Evolutionary conservation across 2,888 invertebrate species (phyloP).

Genomic region (Amphipyra berbera): DNA sequence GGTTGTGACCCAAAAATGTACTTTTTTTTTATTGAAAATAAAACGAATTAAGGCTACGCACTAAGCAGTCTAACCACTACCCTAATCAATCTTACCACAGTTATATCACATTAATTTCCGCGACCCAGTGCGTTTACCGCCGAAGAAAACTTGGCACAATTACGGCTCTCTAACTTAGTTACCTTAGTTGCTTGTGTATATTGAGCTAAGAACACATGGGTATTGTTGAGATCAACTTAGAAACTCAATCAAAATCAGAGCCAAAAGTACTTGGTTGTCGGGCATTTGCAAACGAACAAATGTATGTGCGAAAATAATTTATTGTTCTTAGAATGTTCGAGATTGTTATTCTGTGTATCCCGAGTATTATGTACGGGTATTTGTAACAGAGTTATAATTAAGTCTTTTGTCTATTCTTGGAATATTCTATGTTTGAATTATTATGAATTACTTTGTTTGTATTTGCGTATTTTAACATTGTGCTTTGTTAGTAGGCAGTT

Average conservation of each 20-base stretch:
- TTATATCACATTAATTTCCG: too few relatives aligned
- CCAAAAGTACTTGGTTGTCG: conserved; percentile 52
- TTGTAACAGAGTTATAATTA: conserved; percentile 19
- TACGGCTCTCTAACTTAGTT: conserved; percentile 51
- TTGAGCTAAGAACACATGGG: conserved; percentile 60
- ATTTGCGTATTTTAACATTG: background rate
- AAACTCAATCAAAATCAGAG: conserved; percentile 53
- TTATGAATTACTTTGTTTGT: too few relatives aligned
- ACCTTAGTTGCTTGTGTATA: conserved; percentile 52
- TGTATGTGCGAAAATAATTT: conserved; percentile 43
- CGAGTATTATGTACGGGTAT: conserved; percentile 15
- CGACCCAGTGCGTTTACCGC: conserved; percentile 6
- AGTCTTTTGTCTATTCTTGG: conserved; percentile 12
- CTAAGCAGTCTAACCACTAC: too few relatives aligned
- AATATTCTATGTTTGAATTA: conserved; percentile 1
- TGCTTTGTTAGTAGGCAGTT: too few relatives aligned
- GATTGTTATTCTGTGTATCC: conserved; percentile 30
- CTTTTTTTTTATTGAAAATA: too few relatives aligned
- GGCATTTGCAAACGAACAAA: conserved; percentile 55
- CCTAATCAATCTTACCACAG: too few relatives aligned
- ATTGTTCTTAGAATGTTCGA: conserved; percentile 36
- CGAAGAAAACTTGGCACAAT: conserved; percentile 55
- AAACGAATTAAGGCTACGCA: too few relatives aligned
- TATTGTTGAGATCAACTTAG: conserved; percentile 63
- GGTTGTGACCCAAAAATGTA: too few relatives aligned